Base-by-base conservation (phyloP, 2,888 invertebrate species). In the Hermaeophaga mercurialis region DNA sequence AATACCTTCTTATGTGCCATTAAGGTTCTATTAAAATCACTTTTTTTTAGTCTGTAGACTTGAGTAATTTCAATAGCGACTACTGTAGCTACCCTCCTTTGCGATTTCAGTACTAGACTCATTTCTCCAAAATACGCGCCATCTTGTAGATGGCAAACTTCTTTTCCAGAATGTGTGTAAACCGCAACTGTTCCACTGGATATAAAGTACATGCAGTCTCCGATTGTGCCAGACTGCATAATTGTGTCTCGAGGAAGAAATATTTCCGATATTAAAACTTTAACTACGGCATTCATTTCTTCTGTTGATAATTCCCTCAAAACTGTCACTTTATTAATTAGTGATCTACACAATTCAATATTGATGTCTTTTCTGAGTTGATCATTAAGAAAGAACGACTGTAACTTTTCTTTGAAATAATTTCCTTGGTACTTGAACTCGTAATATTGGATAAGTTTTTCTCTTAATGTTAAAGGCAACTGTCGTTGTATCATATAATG, bases 201-300 rank as follows among this genome's bases (percentile, higher is more conserved):
- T 15, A 87, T 76, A 65, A 87, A 86, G 71, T 82, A 87, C 84
- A 87, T 84, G 70, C 83, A 82, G 58, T 84, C 81, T 0, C 85
- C 85, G 9, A 76, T 70, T n/a, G 81, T 80, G 0, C 84, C 84
- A 0, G 84, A 82, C 54, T 82, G 81, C 11, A 83, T 73, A 33
- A 87, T 82, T 17, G 82, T 73, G 69, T 87, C 86, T 55, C 82
- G 81, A 1, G 84, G 81, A 45, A 86, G 74, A 72, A 81, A 85
- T 19, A 85, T 79, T 70, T 85, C 85, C 3, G 80, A 78, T 39
- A 75, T 79, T 12, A 86, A 72, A 62, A 80, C 76, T 15, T 79
- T 76, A 1, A 85, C 77, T 22, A 86, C 79, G 1, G 80, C 75
- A 3, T 79, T 79, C 12, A 85, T 72, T 38, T 81, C 68, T 5